Percentiles rank a stretch among this genome's conserved stretches.
Conservation (phyloP, 2,113 vertebrate species). For the Scatophagus argus region DNA sequence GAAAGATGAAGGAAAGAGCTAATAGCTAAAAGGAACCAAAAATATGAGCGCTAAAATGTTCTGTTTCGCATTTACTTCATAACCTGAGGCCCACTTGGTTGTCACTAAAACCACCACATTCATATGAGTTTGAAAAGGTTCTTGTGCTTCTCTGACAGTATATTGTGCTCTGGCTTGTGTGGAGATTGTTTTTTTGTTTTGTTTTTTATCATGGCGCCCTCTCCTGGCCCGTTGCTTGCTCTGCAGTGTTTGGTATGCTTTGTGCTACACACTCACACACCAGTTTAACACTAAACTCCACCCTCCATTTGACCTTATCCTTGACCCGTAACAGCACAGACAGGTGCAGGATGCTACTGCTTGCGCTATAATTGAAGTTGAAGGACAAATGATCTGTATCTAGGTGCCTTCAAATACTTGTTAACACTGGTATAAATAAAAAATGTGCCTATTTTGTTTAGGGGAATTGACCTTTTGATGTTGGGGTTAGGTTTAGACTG, state of each 20-base stretch:
- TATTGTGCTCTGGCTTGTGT: background rate
- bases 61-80: background rate
- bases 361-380: background rate
- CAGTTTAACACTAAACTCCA: background rate
- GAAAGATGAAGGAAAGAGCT: background rate
- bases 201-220: conserved; percentile 27
- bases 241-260: background rate
- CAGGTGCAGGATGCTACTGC: background rate
- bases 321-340: background rate
- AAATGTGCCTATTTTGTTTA: background rate
- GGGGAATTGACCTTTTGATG: background rate
- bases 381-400: background rate
- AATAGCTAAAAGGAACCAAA: background rate
- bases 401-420: too few species aligned
- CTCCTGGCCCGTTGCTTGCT: conserved; percentile 22
- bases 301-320: background rate
- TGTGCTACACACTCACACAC: background rate
- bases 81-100: background rate
- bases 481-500: background rate
- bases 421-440: too few species aligned
- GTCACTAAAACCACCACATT: background rate
- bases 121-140: background rate
- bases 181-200: too few species aligned
- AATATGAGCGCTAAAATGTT: background rate
- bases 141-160: background rate